These are phyloP conservation scores for Acanthoscelides obtectus DNA, from an alignment of 2,888 invertebrate genomes.

Conservation along the genomic window DNA sequence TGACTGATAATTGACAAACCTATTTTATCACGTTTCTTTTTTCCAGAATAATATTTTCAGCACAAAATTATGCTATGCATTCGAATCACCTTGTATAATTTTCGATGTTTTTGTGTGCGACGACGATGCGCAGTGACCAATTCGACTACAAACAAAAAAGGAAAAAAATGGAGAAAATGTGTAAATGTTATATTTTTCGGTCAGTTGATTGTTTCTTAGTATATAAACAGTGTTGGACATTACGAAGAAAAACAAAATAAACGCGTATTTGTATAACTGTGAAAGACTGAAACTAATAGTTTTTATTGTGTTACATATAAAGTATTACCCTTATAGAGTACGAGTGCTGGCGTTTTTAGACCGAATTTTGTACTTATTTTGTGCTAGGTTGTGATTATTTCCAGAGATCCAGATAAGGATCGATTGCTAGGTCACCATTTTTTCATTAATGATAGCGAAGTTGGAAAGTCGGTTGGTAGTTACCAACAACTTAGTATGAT, in stretches of 20 bases:
- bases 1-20: too few relatives aligned
- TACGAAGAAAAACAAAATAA: constrained; percentile 34
- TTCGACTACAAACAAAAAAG: constrained; percentile 28
- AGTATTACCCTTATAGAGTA: constrained; percentile 41
- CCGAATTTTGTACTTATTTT: constrained; percentile 2
- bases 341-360: constrained; percentile 41
- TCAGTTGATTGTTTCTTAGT: constrained; percentile 45
- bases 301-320: constrained; percentile 47
- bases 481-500: too few relatives aligned
- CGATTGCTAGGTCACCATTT: background rate
- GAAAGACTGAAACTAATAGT: constrained; percentile 45
- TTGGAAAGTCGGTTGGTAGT: too few relatives aligned
- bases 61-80: background rate
- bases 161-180: constrained; percentile 34
- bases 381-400: background rate
- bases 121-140: constrained; percentile 38
- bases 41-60: too few relatives aligned
- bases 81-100: background rate
- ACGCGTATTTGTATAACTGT: constrained; percentile 46
- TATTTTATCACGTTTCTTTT: too few relatives aligned
- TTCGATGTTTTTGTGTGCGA: background rate
- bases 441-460: background rate
- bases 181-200: constrained; percentile 47
- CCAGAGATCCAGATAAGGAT: background rate
- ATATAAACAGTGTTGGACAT: constrained; percentile 43